Evolutionary conservation across 2,888 invertebrate genomes (phyloP), one percentile per base, ranked within the genome.

Genomic region (Ametastegia equiseti): DNA sequence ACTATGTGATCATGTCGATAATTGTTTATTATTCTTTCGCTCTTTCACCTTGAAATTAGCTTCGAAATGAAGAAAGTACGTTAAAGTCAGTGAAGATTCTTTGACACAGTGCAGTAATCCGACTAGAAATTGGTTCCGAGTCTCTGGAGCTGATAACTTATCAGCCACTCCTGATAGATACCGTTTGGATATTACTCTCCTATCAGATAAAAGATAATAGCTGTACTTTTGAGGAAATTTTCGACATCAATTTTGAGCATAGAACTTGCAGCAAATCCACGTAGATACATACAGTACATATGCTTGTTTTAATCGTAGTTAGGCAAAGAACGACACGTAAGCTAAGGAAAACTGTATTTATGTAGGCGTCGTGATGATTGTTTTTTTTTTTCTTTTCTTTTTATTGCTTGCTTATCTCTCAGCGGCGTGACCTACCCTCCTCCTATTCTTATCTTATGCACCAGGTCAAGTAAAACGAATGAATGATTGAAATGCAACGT

Each of bases 91-190:
- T n/a, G 19, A 15, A 30, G 23, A 36, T 77, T 81, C 45, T 63
- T 23, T 81, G 47, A 30, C 47, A 65, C 39, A 78, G 78, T 45
- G 36, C 78, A 60, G 42, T 42, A 78, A 78, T 63, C 23, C 39
- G 19, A 81, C 81, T 81, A 63, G 36, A 57, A 47, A 77, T 81
- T 75, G 23, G 75, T 57, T 75, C 30, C 50, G 63, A 81, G 73
- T 81, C 75, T 67, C n/a, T n/a, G 30, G 33, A 67, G 30, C 69
- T 81, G 78, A 80, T 79, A 79, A 23, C 79, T 81, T 81, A 81
- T 81, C 81, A 79, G 79, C 81, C 81, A 69, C 81, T 81, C 81
- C 81, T 81, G 81, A 81, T 69, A 79, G 69, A 81, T 81, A 79
- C 69, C 79, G 75, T 69, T 45, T 50, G 50, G 77, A 77, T 77